These are phyloP conservation scores for Protobothrops flavoviridis DNA, from an alignment of 2,113 vertebrate genomes.

Conservation along the genomic window DNA sequence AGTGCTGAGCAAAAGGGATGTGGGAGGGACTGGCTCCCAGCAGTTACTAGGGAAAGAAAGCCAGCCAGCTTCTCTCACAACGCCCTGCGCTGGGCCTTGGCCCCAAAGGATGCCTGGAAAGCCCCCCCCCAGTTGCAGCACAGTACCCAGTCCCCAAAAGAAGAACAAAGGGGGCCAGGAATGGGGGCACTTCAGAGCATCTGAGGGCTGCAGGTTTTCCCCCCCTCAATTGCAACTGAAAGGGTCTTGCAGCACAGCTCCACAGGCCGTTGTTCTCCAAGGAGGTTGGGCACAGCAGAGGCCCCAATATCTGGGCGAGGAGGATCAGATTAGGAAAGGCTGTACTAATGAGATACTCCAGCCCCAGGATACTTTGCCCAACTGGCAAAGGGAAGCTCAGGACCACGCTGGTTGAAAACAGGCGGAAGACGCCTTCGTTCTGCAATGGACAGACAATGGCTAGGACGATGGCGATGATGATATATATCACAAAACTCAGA, in stretches of 20 bases:
- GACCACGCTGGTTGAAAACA: no score
- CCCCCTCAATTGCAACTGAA: background rate
- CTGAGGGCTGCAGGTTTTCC: accelerated
- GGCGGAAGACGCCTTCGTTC: no score
- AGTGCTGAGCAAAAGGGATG: slow-evolving; percentile 21
- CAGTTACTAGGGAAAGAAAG: background rate
- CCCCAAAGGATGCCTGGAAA: background rate
- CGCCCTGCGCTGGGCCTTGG: background rate
- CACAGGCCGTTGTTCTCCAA: background rate
- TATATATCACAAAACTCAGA: no score
- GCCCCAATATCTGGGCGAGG: background rate
- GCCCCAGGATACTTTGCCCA: background rate
- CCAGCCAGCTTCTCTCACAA: background rate
- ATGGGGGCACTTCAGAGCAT: background rate
- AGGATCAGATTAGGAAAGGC: background rate
- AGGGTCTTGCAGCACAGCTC: background rate
- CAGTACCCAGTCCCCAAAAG: background rate
- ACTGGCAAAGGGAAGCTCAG: no score
- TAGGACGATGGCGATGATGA: no score
- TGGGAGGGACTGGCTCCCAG: background rate
- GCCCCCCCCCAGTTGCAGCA: background rate
- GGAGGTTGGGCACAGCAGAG: background rate
- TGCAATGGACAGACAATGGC: no score
- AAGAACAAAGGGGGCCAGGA: background rate
- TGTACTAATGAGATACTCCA: background rate